These are phyloP conservation scores for Nemoura dubitans DNA, from an alignment of 2,888 invertebrate species.

Conservation along the genomic window DNA sequence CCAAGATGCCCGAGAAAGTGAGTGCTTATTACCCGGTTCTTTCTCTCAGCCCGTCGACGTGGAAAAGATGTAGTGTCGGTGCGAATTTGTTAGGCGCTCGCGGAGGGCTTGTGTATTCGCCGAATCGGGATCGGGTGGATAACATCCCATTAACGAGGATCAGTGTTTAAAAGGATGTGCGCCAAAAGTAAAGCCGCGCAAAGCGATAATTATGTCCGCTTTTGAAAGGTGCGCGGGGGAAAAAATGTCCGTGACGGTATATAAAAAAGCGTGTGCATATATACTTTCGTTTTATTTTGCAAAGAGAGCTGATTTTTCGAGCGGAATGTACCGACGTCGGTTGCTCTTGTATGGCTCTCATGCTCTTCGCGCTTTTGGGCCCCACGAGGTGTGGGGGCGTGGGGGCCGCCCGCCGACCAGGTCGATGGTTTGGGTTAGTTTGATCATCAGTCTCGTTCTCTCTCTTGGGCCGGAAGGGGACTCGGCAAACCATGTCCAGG, in stretches of 20 bases:
- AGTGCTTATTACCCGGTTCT: conserved; percentile 10
- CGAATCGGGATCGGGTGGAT: neutral
- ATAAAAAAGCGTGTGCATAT: neutral
- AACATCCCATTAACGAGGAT: neutral
- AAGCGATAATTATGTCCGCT: neutral
- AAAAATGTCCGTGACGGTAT: neutral
- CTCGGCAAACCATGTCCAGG: conserved; percentile 46
- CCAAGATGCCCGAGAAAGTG: neutral
- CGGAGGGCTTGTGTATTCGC: neutral
- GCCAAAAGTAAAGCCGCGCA: neutral
- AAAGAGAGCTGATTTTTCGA: conserved; percentile 32
- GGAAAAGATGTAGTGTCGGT: neutral
- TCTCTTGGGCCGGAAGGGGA: conserved; percentile 41
- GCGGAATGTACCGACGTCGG: conserved; percentile 42
- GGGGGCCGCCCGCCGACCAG: conserved; percentile 39
- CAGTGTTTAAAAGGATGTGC: neutral
- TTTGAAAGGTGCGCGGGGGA: neutral
- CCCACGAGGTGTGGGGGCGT: conserved; percentile 43
- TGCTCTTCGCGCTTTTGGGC: neutral
- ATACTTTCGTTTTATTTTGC: neutral
- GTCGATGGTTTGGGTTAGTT: conserved; percentile 28
- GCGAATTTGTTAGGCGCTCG: neutral
- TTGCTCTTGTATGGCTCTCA: neutral
- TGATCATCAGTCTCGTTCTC: conserved; percentile 45
- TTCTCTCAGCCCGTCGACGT: neutral